Percentiles rank a stretch among this genome's conserved stretches.
Evolutionary conservation across 2,888 invertebrate genomes (phyloP).

Genomic region (Aphrophora alni): DNA sequence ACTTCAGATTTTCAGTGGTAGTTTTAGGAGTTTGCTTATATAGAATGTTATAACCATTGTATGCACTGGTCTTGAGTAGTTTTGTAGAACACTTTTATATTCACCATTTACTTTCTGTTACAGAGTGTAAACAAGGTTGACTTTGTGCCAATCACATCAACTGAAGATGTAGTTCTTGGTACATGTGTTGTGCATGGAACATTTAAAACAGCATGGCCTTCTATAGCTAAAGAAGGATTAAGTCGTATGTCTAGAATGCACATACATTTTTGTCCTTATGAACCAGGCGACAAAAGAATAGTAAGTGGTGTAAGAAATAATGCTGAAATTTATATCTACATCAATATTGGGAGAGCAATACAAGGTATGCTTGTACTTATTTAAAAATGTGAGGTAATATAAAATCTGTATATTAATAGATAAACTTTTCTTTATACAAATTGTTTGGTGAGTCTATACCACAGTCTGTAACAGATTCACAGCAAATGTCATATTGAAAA

Average conservation of each 20-base stretch:
- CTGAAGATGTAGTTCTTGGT: background rate
- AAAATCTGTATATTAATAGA: no score
- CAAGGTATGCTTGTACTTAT: slow-evolving; percentile 15
- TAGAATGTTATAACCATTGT: no score
- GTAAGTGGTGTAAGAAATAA: slow-evolving; percentile 17
- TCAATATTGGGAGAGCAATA: slow-evolving; percentile 20
- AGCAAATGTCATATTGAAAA: no score
- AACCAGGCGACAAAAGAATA: slow-evolving; percentile 11
- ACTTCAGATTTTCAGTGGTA: no score
- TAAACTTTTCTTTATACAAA: no score
- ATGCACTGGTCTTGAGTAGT: no score
- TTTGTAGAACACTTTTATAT: no score
- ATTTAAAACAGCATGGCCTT: background rate
- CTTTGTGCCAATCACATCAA: background rate
- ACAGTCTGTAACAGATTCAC: no score
- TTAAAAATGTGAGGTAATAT: no score
- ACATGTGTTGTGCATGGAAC: slow-evolving; percentile 26
- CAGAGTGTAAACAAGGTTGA: slow-evolving; percentile 14
- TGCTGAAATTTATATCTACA: slow-evolving; percentile 16
- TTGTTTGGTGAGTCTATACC: no score
- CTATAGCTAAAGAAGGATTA: slow-evolving; percentile 16
- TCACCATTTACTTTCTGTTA: background rate
- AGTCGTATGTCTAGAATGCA: slow-evolving; percentile 26
- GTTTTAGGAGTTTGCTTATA: no score
- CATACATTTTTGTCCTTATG: slow-evolving; percentile 28